These are phyloP conservation scores for Cherax quadricarinatus DNA, from an alignment of 1,140 invertebrate species.

Conservation along the genomic window DNA sequence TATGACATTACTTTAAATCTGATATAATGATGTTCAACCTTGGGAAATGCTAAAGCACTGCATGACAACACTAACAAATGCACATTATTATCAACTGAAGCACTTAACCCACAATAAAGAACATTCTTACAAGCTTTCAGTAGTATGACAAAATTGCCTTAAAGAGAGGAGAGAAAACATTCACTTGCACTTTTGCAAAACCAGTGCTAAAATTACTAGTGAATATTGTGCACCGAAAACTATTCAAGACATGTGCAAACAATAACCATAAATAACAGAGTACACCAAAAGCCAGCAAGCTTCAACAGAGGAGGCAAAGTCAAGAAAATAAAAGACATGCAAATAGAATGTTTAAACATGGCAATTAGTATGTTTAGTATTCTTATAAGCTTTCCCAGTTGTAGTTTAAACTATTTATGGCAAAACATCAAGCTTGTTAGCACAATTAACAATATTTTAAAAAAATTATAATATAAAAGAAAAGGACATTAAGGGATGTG, in stretches of 20 bases:
- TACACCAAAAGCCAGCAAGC: constrained; percentile 51
- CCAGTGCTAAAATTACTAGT: background rate
- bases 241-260: constrained; percentile 6
- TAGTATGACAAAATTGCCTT: too few relatives aligned
- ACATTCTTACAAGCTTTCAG: too few relatives aligned
- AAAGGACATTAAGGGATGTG: background rate
- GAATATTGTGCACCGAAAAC: background rate
- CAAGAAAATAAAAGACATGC: constrained; percentile 28
- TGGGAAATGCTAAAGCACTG: too few relatives aligned
- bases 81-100: too few relatives aligned
- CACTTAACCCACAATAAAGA: too few relatives aligned
- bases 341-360: background rate
- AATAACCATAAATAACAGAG: constrained; percentile 38
- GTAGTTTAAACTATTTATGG: background rate
- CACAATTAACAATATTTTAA: background rate
- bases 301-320: constrained; percentile 49
- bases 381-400: background rate
- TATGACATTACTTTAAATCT: too few relatives aligned
- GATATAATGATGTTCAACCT: too few relatives aligned
- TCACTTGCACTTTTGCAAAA: background rate
- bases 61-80: too few relatives aligned
- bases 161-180: background rate
- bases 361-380: background rate
- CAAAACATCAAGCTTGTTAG: background rate
- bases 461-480: constrained; percentile 4